Percentiles rank a stretch among this genome's conserved stretches.
Conservation (phyloP, 2,113 vertebrate species). For the Melospiza melodia region DNA sequence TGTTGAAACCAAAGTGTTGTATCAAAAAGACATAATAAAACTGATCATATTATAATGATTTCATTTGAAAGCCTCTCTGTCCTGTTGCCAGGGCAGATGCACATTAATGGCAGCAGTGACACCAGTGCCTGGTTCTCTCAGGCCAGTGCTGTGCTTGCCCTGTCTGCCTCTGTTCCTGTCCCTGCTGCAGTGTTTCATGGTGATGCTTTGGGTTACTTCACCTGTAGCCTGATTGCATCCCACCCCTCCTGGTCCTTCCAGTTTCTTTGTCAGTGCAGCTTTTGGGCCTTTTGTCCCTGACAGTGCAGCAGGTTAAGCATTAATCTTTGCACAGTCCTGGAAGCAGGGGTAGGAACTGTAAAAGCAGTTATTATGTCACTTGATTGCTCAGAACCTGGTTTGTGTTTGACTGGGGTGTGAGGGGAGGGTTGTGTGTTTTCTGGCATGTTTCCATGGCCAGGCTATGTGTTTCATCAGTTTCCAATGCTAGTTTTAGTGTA, state of each 20-base stretch:
- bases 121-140: neutral
- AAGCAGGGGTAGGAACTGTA: neutral
- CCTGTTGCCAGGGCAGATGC: neutral
- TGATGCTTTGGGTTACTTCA: slow-evolving; percentile 29
- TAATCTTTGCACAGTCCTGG: slow-evolving; percentile 27
- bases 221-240: slow-evolving; percentile 21
- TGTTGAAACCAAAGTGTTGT: slow-evolving; percentile 36
- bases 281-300: neutral
- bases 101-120: neutral
- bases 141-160: neutral
- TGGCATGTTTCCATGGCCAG: neutral
- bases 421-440: slow-evolving; percentile 4
- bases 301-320: slow-evolving; percentile 18
- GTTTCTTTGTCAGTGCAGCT: slow-evolving; percentile 36
- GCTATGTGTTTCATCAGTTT: slow-evolving; percentile 41
- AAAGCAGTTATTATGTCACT: slow-evolving; percentile 22
- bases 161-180: neutral
- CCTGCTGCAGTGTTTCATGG: slow-evolving; percentile 4
- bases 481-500: slow-evolving; percentile 35
- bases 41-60: slow-evolving; percentile 25
- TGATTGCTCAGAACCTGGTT: slow-evolving; percentile 9
- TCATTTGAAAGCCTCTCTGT: slow-evolving; percentile 59
- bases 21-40: slow-evolving; percentile 46
- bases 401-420: slow-evolving; percentile 15
- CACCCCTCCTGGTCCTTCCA: neutral